Base-by-base conservation (phyloP, 2,113 vertebrate genomes). In the Chamaetylas fuelleborni region DNA sequence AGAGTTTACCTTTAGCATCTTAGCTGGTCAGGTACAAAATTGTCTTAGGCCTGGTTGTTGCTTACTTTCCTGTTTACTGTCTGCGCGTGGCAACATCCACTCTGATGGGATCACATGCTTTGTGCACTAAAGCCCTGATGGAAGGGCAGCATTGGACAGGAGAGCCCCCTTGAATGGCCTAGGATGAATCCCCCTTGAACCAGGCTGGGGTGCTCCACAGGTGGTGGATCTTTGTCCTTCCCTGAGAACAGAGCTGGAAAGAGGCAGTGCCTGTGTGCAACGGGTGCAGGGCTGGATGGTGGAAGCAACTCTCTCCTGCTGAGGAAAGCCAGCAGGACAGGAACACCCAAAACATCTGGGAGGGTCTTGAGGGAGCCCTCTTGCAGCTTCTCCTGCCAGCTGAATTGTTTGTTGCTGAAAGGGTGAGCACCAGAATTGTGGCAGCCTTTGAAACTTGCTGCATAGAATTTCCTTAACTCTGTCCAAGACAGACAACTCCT, bases 221-320 rank as follows among this genome's bases (percentile, higher is more conserved):
- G 22, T 2, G 0, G 2, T 26, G 36, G 20, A 34, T 31, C 28
- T 81, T 64, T 5, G 12, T 66, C n/a, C 36, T 87, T 48, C 14
- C 24, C 12, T 22, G 31, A 19, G 15, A 77, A 19, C 25, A 67
- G 31, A 38, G 38, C 38, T 38, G 0, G 31, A 6, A 70, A 70
- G 20, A 54, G 33, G 22, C 28, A 67, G 22, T 11, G 47, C 11
- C 5, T 8, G 4, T 1, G 0, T 13, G 15, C 0, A 1, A 3
- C 8, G 6, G 29, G 57, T 54, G 29, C 22, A 53, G 11, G 22
- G 10, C 13, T 50, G 56, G 19, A 12, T 25, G 31, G 24, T 28
- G 2, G 2, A 19, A 58, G 7, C 15, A 74, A 9, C 11, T 26
- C 23, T 36, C 6, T 64, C 12, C 19, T 85, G 11, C 23, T 57